These are phyloP conservation scores for Aleiodes testaceus DNA, from an alignment of 2,888 invertebrate genomes.

Conservation along the genomic window DNA sequence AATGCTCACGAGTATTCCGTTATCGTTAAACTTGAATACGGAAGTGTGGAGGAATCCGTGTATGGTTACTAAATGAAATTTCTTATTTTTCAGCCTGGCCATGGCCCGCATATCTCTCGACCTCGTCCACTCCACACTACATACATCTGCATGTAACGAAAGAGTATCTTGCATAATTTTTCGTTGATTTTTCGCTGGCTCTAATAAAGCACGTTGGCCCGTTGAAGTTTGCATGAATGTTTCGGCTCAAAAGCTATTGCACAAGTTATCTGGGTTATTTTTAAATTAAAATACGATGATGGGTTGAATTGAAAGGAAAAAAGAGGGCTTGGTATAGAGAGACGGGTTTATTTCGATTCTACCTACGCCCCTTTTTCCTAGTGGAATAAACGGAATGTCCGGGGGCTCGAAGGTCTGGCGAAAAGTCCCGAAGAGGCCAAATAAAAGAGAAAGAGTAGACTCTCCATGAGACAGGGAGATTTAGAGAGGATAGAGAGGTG, in stretches of 20 bases:
- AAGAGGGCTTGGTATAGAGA: background rate
- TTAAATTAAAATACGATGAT: background rate
- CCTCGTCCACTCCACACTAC: background rate
- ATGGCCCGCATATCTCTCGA: background rate
- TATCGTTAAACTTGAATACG: slow-evolving; percentile 19
- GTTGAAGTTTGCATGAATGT: no score
- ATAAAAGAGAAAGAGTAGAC: slow-evolving; percentile 22
- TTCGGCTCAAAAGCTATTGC: background rate
- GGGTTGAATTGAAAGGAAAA: background rate
- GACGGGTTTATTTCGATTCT: slow-evolving; percentile 17
- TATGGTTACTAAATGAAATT: background rate
- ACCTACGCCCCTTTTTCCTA: slow-evolving; percentile 21
- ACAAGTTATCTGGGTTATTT: background rate
- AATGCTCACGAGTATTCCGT: slow-evolving; percentile 19
- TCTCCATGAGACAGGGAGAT: slow-evolving; percentile 5
- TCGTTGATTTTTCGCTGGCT: background rate
- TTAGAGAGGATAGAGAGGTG: slow-evolving; percentile 32
- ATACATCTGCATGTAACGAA: slow-evolving; percentile 1
- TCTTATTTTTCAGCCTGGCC: background rate
- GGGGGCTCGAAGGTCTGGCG: slow-evolving; percentile 36
- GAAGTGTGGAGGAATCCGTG: slow-evolving; percentile 7
- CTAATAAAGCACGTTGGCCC: background rate
- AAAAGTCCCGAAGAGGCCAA: slow-evolving; percentile 10
- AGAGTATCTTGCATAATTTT: slow-evolving; percentile 25
- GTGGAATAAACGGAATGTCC: background rate